phyloP scores from a whole-genome alignment of 2,113 vertebrate species.

The Sinocyclocheilus anshuiensis region DNA sequence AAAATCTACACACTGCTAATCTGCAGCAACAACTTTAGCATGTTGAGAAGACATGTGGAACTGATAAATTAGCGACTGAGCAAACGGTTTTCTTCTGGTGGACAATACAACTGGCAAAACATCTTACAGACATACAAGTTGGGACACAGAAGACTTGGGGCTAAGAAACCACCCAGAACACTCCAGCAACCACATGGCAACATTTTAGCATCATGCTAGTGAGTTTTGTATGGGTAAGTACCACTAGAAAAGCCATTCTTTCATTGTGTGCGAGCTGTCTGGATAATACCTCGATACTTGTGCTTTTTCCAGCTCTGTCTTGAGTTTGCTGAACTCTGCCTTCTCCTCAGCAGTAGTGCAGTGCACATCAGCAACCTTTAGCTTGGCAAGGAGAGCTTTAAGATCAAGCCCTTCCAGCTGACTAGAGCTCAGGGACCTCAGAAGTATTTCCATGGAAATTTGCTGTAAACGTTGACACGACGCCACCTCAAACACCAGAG shows the following conservation, averaged over 20 bases:
- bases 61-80: background rate
- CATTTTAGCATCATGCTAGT: background rate
- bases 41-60: background rate
- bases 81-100: background rate
- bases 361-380: slow-evolving; percentile 48
- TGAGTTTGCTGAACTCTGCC: background rate
- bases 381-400: slow-evolving; percentile 55
- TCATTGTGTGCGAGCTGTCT: background rate
- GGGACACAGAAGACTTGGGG: background rate
- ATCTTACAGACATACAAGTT: background rate
- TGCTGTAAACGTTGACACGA: slow-evolving; percentile 50
- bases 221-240: background rate
- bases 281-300: slow-evolving; percentile 41
- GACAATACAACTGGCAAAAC: background rate
- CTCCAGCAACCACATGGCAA: background rate
- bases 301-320: slow-evolving; percentile 28
- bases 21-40: background rate
- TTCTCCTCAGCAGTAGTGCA: slow-evolving; percentile 37
- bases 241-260: background rate
- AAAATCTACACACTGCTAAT: background rate
- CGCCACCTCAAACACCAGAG: slow-evolving; percentile 48
- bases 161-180: background rate
- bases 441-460: slow-evolving; percentile 50
- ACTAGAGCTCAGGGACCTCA: background rate
- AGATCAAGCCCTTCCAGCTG: background rate